Conservation (phyloP, 2,888 invertebrate species). For the Tolmerus cingulatus region DNA sequence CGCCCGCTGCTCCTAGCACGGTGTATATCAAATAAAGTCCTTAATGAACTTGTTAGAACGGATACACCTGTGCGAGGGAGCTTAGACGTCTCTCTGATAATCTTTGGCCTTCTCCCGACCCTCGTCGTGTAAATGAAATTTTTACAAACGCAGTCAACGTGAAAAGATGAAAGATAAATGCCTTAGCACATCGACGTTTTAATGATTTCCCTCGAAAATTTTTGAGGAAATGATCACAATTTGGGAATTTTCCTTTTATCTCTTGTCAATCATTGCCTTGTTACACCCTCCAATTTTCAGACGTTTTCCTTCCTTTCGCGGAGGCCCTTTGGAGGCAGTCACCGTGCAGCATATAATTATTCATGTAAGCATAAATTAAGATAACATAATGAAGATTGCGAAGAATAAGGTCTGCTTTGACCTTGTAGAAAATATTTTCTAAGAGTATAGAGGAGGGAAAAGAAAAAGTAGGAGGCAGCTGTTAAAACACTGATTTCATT, state of each 20-base stretch:
- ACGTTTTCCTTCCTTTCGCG: background rate
- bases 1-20: background rate
- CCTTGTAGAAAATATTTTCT: background rate
- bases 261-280: background rate
- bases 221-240: background rate
- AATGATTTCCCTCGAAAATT: background rate
- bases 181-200: background rate
- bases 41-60: conserved; percentile 3
- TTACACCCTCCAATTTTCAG: background rate
- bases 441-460: background rate
- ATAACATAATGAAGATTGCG: background rate
- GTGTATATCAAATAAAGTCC: background rate
- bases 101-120: background rate
- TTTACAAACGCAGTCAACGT: background rate
- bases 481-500: background rate
- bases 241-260: background rate
- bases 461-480: too few relatives aligned
- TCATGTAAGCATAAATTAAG: background rate
- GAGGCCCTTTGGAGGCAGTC: background rate
- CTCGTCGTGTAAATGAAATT: background rate
- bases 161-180: background rate
- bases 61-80: background rate
- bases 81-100: background rate
- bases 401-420: background rate
- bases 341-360: background rate